A percentile compares a stretch with the other conserved stretches of the same genome.
Conservation (phyloP, 2,888 invertebrate species). For the Tanypteryx hageni region DNA sequence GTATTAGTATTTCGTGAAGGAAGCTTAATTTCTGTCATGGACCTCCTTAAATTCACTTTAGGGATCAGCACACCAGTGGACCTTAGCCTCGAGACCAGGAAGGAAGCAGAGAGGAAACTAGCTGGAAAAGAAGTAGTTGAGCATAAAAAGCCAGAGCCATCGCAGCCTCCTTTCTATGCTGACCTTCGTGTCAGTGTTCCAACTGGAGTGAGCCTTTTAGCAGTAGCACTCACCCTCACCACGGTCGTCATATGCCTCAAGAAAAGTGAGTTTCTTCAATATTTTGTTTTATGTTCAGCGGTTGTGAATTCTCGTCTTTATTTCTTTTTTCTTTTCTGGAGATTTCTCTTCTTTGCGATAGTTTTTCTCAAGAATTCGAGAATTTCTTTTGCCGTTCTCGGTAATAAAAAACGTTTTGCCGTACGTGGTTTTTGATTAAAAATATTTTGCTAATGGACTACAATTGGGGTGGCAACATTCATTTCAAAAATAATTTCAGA, state of each 20-base stretch:
- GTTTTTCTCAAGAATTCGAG: too few species aligned
- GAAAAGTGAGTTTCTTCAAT: slow-evolving; percentile 66
- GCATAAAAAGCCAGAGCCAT: slow-evolving; percentile 33
- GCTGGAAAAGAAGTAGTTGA: slow-evolving; percentile 18
- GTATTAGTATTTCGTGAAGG: not conserved
- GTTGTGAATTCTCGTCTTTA: not conserved
- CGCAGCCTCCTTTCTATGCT: slow-evolving; percentile 57
- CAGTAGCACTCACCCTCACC: slow-evolving; percentile 67
- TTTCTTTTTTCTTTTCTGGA: too few species aligned
- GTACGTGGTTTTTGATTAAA: too few species aligned
- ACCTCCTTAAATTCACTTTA: not conserved
- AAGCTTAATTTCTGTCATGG: not conserved
- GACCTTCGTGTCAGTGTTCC: slow-evolving; percentile 68
- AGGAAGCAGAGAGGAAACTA: slow-evolving; percentile 35
- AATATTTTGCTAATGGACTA: too few species aligned
- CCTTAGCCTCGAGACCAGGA: slow-evolving; percentile 65
- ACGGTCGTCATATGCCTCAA: slow-evolving; percentile 67
- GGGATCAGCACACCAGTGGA: slow-evolving; percentile 65
- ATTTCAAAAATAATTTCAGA: not conserved
- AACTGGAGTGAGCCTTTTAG: slow-evolving; percentile 67
- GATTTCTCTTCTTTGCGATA: not conserved
- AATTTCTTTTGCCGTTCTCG: too few species aligned
- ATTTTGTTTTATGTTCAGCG: not conserved
- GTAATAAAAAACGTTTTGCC: too few species aligned
- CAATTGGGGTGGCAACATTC: too few species aligned